phyloP scores from a whole-genome alignment of 2,113 vertebrate genomes.

The Oncorhynchus kisutch region DNA sequence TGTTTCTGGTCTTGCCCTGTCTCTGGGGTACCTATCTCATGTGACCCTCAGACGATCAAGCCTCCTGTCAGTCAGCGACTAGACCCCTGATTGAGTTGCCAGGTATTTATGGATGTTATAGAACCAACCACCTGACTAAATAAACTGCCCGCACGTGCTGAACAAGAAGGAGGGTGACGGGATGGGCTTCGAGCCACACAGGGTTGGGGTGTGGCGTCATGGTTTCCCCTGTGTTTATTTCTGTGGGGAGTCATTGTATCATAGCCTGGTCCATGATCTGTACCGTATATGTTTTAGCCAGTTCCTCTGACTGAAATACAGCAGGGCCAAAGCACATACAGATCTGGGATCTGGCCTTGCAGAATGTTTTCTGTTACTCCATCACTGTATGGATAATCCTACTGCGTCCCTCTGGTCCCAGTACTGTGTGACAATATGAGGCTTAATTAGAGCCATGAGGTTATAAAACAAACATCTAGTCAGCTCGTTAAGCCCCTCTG shows the following conservation, averaged over 20 bases:
- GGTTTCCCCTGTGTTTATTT: constrained; percentile 7
- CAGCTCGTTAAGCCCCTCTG: constrained; percentile 49
- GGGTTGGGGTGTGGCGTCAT: constrained; percentile 41
- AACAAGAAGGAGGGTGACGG: constrained; percentile 26
- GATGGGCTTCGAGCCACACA: too few species aligned
- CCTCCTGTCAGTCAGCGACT: constrained; percentile 41
- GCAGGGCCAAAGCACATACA: constrained; percentile 22
- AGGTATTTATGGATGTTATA: not conserved
- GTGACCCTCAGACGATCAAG: constrained; percentile 14
- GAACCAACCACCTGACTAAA: constrained; percentile 61
- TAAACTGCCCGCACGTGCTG: constrained; percentile 35
- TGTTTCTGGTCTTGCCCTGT: not conserved
- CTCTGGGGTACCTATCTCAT: constrained; percentile 39
- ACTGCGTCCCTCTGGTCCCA: constrained; percentile 16
- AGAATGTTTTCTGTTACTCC: too few species aligned
- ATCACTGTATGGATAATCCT: too few species aligned
- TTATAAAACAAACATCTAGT: constrained; percentile 52
- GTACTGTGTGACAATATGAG: constrained; percentile 53
- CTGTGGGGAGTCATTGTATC: not conserved
- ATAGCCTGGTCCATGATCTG: not conserved
- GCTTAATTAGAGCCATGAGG: constrained; percentile 68
- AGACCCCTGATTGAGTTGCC: constrained; percentile 5
- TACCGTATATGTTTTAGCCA: too few species aligned
- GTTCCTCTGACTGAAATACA: too few species aligned
- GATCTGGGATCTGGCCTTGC: not conserved